A percentile compares a stretch with the other conserved stretches of the same genome.
Evolutionary conservation across 2,888 invertebrate genomes (phyloP).

Genomic region (Eupithecia dodoneata): DNA sequence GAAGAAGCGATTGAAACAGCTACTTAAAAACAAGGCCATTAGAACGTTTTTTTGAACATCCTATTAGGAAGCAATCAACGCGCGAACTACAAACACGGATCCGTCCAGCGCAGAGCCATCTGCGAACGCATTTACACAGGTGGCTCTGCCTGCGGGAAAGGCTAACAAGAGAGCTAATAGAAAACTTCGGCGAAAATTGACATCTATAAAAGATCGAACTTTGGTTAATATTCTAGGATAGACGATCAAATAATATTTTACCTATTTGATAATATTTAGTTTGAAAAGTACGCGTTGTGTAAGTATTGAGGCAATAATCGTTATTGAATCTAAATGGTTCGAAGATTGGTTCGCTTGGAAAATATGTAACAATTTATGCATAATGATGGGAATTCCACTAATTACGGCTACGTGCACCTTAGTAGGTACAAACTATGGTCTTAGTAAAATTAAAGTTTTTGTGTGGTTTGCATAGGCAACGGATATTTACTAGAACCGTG

Average conservation of each 20-base stretch:
- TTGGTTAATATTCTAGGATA: background rate
- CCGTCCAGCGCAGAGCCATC: constrained; percentile 27
- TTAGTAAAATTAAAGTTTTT: background rate
- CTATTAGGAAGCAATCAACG: constrained; percentile 35
- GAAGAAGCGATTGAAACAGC: background rate
- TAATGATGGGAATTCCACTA: background rate
- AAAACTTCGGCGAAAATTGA: background rate
- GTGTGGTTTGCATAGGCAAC: background rate
- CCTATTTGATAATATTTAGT: background rate
- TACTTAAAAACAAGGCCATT: background rate
- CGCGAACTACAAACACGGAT: constrained; percentile 31
- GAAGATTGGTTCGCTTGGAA: background rate
- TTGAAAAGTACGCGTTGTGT: background rate
- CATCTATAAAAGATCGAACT: background rate
- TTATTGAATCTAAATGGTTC: background rate
- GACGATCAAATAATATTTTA: no score
- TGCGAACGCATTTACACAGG: background rate
- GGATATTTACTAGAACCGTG: background rate
- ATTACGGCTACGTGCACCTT: background rate
- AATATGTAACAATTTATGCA: background rate
- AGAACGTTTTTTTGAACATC: constrained; percentile 20
- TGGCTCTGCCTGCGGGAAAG: background rate
- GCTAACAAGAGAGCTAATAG: background rate
- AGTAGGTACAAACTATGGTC: background rate
- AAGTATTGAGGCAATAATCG: background rate